phyloP scores from a whole-genome alignment of 35 echinoderm and acorn worm species.

The Anneissia japonica region DNA sequence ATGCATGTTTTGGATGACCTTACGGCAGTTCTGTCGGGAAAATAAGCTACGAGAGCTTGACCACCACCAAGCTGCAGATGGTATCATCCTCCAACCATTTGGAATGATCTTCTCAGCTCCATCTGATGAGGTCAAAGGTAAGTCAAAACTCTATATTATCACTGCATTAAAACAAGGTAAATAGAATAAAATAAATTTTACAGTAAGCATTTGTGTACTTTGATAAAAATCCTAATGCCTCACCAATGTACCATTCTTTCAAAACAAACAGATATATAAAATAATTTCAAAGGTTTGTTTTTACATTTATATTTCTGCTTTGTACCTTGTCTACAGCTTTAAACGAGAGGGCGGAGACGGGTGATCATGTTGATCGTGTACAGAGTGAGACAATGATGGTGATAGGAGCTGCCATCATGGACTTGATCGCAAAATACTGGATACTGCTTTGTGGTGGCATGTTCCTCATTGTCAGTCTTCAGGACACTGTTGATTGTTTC shows the following conservation, averaged over 20 bases:
- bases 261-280: no score
- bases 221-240: no score
- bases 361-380: neutral
- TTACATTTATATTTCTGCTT: no score
- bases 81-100: slow-evolving; percentile 88
- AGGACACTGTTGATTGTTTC: slow-evolving; percentile 72
- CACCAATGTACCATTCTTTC: no score
- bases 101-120: slow-evolving; percentile 93
- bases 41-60: slow-evolving; percentile 27
- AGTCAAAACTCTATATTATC: neutral
- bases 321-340: neutral
- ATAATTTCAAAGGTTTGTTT: no score
- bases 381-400: slow-evolving; percentile 76
- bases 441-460: slow-evolving; percentile 74
- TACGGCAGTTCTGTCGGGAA: slow-evolving; percentile 85
- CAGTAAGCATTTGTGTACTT: no score
- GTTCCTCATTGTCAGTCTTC: slow-evolving; percentile 87
- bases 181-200: no score
- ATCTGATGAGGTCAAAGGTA: slow-evolving; percentile 63
- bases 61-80: slow-evolving; percentile 22
- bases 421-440: slow-evolving; percentile 85
- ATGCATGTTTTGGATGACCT: slow-evolving; percentile 82
- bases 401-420: slow-evolving; percentile 36
- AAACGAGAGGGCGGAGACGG: neutral
- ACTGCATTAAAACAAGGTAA: no score